A percentile compares a stretch with the other conserved stretches of the same genome.
Evolutionary conservation across 2,888 invertebrate genomes (phyloP).

Genomic region (Archips xylosteana): DNA sequence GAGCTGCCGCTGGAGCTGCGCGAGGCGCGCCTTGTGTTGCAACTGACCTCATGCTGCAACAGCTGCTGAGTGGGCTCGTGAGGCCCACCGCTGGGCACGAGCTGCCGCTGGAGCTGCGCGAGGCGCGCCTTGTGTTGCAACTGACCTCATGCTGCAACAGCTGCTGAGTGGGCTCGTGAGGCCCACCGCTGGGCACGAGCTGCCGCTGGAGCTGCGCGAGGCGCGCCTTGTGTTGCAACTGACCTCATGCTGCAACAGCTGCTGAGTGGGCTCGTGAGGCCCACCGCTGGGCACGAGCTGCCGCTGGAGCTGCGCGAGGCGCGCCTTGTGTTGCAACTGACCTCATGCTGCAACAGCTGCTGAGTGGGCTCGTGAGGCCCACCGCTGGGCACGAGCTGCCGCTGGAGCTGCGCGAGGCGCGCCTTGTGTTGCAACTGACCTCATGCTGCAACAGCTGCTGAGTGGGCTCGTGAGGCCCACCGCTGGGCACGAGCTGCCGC

Average conservation of each 20-base stretch:
- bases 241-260: slow-evolving; percentile 61
- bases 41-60: slow-evolving; percentile 74
- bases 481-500: slow-evolving; percentile 48
- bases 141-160: slow-evolving; percentile 68
- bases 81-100: slow-evolving; percentile 32
- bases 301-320: slow-evolving; percentile 66
- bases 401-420: slow-evolving; percentile 68
- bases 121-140: slow-evolving; percentile 80
- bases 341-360: slow-evolving; percentile 59
- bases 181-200: slow-evolving; percentile 35
- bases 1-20: slow-evolving; percentile 64
- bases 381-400: slow-evolving; percentile 47
- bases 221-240: slow-evolving; percentile 83
- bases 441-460: slow-evolving; percentile 54
- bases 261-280: slow-evolving; percentile 38
- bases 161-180: slow-evolving; percentile 38
- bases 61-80: slow-evolving; percentile 45
- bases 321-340: slow-evolving; percentile 82
- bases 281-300: slow-evolving; percentile 47
- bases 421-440: slow-evolving; percentile 82
- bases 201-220: slow-evolving; percentile 65
- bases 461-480: slow-evolving; percentile 40
- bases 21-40: slow-evolving; percentile 74
- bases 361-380: slow-evolving; percentile 40
- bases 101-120: slow-evolving; percentile 64